A percentile compares a stretch with the other conserved stretches of the same genome.
phyloP scores from a whole-genome alignment of 53 echinoderm and acorn worm genomes.

The Paracentrotus lividus region DNA sequence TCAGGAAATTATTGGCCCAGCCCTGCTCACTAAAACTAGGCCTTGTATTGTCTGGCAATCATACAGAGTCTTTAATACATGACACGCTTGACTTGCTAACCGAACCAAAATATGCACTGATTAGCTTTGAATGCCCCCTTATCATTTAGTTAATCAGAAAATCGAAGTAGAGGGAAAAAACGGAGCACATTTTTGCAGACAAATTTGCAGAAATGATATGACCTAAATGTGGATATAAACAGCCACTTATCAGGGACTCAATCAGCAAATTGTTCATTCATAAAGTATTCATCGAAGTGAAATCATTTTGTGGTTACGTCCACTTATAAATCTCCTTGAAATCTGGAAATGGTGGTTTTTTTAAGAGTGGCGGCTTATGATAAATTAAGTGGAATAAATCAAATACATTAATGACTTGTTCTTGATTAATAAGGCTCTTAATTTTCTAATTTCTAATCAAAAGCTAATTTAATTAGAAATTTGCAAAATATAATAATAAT shows the following conservation, averaged over 20 bases:
- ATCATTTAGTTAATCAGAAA: constrained; percentile 44
- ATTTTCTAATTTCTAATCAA: too few relatives aligned
- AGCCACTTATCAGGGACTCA: constrained; percentile 24
- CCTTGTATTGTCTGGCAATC: neutral
- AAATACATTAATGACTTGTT: neutral
- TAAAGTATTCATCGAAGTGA: constrained; percentile 29
- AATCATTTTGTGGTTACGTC: neutral
- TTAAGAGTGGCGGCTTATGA: neutral
- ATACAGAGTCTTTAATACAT: neutral
- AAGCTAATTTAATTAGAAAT: too few relatives aligned
- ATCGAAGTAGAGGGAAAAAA: neutral
- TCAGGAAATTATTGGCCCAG: neutral
- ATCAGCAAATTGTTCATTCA: constrained; percentile 48
- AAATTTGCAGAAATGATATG: constrained; percentile 46
- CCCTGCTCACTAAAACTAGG: neutral
- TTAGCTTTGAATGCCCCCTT: constrained; percentile 15
- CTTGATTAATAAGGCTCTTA: too few relatives aligned
- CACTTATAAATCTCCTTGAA: neutral
- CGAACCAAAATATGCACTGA: constrained; percentile 2
- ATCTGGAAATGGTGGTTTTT: neutral
- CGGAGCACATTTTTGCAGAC: neutral
- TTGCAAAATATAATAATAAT: too few relatives aligned
- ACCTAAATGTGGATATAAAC: constrained; percentile 25
- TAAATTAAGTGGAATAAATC: constrained; percentile 3
- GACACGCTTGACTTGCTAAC: neutral